Evolutionary conservation across 2,888 invertebrate species (phyloP).

Genomic region (Notocelia uddmanniana): DNA sequence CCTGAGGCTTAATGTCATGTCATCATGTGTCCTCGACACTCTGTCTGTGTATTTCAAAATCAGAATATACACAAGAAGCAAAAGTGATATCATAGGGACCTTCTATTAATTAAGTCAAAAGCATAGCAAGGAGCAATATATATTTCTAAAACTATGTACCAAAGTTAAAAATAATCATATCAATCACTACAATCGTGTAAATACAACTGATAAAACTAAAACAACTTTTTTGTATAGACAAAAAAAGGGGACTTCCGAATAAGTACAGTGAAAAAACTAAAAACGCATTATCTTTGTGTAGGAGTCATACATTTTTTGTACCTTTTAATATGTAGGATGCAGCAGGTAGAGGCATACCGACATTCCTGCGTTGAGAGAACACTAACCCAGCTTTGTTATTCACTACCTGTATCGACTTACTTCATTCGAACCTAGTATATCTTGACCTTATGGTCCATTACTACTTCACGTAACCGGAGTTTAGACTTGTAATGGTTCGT

Average conservation of each 20-base stretch:
- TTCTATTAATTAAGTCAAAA: too few relatives aligned
- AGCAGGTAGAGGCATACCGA: slow-evolving; percentile 53
- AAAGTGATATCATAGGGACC: too few relatives aligned
- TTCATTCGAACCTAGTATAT: background rate
- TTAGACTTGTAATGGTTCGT: background rate
- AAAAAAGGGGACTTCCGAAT: background rate
- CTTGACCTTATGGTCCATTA: background rate
- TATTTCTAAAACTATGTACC: too few relatives aligned
- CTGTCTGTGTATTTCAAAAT: too few relatives aligned
- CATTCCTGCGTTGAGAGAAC: slow-evolving; percentile 39
- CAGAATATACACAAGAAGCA: too few relatives aligned
- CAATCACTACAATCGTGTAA: too few relatives aligned
- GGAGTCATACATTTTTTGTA: background rate
- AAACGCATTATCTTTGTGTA: background rate
- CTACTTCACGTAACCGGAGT: background rate
- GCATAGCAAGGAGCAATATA: too few relatives aligned
- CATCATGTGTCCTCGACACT: too few relatives aligned
- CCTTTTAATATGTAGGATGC: slow-evolving; percentile 6
- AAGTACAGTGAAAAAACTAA: background rate
- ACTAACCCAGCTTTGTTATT: background rate
- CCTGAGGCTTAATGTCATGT: too few relatives aligned
- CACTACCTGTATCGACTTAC: background rate
- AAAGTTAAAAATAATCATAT: too few relatives aligned
- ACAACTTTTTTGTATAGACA: background rate
- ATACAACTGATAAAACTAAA: too few relatives aligned